Conservation (phyloP, 2,113 vertebrate genomes). For the Okapia johnstoni region DNA sequence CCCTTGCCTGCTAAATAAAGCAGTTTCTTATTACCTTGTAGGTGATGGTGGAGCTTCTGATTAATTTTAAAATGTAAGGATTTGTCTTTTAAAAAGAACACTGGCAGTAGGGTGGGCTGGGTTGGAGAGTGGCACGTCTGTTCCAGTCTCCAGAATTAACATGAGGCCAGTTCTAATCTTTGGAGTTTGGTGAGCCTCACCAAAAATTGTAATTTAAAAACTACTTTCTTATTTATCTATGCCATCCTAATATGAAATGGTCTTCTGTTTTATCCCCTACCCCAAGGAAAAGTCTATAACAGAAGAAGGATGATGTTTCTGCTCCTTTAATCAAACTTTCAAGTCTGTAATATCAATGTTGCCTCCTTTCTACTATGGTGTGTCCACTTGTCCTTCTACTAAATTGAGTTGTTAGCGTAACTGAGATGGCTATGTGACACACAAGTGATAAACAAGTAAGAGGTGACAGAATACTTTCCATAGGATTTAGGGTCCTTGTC, state of each 20-base stretch:
- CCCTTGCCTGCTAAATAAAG: not conserved
- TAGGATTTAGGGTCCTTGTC: slow-evolving; percentile 51
- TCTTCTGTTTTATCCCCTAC: not conserved
- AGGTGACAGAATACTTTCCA: slow-evolving; percentile 18
- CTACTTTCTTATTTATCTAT: not conserved
- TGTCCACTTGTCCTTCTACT: not conserved
- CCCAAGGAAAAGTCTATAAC: not conserved
- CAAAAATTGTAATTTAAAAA: not conserved
- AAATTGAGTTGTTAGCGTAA: not conserved
- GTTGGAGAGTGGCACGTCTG: not conserved
- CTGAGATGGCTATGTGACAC: not conserved
- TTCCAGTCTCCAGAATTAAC: not conserved
- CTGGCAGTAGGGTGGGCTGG: not conserved
- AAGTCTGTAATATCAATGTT: not conserved
- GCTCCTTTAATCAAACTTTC: not conserved
- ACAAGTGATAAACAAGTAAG: slow-evolving; percentile 31
- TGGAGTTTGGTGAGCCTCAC: not conserved
- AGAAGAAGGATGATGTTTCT: not conserved
- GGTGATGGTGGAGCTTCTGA: not conserved
- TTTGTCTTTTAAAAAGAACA: not conserved
- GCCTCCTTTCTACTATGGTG: not conserved
- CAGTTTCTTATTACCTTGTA: not conserved
- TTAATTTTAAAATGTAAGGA: not conserved
- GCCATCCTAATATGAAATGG: not conserved
- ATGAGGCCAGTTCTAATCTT: not conserved